Conservation (phyloP, 2,797 vertebrate species). For the Sebastes flavidus region DNA sequence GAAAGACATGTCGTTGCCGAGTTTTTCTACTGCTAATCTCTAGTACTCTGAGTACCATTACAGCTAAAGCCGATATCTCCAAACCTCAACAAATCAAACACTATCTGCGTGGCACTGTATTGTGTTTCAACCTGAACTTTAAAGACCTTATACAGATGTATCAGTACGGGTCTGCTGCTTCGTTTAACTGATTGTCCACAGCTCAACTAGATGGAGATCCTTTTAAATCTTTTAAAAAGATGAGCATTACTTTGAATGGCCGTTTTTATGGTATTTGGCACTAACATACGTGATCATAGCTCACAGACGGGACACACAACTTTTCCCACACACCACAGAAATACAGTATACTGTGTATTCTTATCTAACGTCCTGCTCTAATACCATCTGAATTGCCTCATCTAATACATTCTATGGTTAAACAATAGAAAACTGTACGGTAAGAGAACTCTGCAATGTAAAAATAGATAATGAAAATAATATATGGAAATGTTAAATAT, state of each 20-base stretch:
- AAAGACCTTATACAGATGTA: slow-evolving; percentile 16
- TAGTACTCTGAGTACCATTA: neutral
- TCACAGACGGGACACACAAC: neutral
- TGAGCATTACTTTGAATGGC: neutral
- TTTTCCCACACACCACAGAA: neutral
- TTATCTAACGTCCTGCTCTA: neutral
- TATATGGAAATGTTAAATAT: neutral
- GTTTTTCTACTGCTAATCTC: neutral
- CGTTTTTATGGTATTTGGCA: slow-evolving; percentile 32
- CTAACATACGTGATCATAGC: slow-evolving; percentile 9
- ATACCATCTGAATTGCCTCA: neutral
- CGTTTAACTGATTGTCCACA: slow-evolving; percentile 76
- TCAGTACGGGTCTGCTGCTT: slow-evolving; percentile 18
- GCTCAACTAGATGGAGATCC: slow-evolving; percentile 20
- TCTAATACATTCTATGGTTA: slow-evolving; percentile 7
- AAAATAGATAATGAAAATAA: slow-evolving; percentile 25
- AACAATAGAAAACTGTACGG: slow-evolving; percentile 12
- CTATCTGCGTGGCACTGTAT: neutral
- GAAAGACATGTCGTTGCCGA: neutral
- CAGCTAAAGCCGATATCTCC: neutral
- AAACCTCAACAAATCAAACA: neutral
- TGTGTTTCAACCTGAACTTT: slow-evolving; percentile 19
- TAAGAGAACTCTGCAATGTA: neutral
- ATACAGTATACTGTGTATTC: neutral
- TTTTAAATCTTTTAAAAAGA: neutral